These are phyloP conservation scores for Leptonema lineaticorne DNA, from an alignment of 1,140 invertebrate genomes.

Conservation along the genomic window DNA sequence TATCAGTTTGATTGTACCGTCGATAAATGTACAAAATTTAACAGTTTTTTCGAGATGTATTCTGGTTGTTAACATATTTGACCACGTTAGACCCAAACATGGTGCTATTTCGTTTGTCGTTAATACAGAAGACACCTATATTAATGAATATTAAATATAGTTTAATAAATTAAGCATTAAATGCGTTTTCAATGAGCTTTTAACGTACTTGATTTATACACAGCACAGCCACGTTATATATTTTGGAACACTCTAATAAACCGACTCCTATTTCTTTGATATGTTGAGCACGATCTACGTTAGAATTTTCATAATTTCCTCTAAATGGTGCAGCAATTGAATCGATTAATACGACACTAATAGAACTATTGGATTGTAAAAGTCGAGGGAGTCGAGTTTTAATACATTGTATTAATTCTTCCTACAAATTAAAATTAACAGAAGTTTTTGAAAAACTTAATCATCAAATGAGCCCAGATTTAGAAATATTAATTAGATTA, in stretches of 20 bases:
- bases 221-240: conserved; percentile 32
- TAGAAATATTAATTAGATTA: background rate
- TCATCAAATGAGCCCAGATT: too few species aligned
- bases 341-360: conserved; percentile 34
- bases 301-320: conserved; percentile 29
- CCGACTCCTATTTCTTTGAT: conserved; percentile 34
- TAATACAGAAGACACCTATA: too few species aligned
- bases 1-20: background rate
- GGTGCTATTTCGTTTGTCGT: conserved; percentile 26
- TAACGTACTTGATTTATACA: conserved; percentile 37
- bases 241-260: conserved; percentile 34
- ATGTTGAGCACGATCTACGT: conserved; percentile 25
- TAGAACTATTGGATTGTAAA: conserved; percentile 6
- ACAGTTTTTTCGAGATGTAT: conserved; percentile 31
- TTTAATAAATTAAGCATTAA: too few species aligned
- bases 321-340: conserved; percentile 39
- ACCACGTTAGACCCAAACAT: conserved; percentile 38
- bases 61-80: conserved; percentile 37
- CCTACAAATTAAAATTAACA: conserved; percentile 29
- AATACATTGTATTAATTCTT: conserved; percentile 35
- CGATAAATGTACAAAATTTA: conserved; percentile 9
- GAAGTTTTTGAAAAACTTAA: background rate
- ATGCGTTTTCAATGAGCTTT: background rate
- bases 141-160: background rate
- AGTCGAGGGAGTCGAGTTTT: conserved; percentile 22